Percentiles rank a stretch among this genome's conserved stretches.
These are phyloP conservation scores for Oncorhynchus clarkii DNA, from an alignment of 2,113 vertebrate genomes.

Conservation along the genomic window DNA sequence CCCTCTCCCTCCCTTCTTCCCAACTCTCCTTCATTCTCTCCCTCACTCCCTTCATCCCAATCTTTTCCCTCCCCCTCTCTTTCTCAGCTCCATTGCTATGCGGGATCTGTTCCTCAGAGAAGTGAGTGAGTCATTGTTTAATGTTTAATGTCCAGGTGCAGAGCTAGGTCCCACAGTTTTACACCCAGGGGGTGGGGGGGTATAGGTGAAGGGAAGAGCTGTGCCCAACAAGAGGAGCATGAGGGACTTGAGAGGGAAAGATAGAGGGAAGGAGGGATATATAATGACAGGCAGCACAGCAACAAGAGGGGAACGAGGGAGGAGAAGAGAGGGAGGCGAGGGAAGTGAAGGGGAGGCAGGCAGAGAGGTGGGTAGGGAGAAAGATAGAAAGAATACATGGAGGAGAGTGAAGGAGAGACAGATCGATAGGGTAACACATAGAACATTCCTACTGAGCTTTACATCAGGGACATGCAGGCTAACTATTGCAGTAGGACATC, in stretches of 20 bases:
- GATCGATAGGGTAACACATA: slow-evolving; percentile 1
- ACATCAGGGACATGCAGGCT: slow-evolving; percentile 56
- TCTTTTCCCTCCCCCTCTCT: slow-evolving; percentile 15
- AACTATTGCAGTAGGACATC: slow-evolving; percentile 23
- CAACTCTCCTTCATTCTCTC: not conserved
- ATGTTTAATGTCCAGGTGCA: not conserved
- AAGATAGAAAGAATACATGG: not conserved
- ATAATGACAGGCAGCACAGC: not conserved
- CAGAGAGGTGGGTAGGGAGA: not conserved
- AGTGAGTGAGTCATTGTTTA: not conserved
- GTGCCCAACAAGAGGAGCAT: not conserved
- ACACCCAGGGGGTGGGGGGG: not conserved
- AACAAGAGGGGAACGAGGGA: not conserved
- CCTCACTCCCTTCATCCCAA: slow-evolving; percentile 5
- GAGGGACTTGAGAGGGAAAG: not conserved
- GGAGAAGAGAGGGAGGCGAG: not conserved
- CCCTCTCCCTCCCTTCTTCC: not conserved
- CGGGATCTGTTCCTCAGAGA: too few relatives aligned
- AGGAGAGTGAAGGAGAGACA: not conserved
- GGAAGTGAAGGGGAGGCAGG: not conserved
- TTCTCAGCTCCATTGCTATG: not conserved
- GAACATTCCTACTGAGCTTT: slow-evolving; percentile 56
- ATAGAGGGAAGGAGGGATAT: not conserved
- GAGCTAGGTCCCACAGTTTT: not conserved
- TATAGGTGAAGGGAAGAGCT: not conserved